Evolutionary conservation across 2,888 invertebrate genomes (phyloP), one percentile per base, ranked within the genome.

Genomic region (Rosalia funebris): DNA sequence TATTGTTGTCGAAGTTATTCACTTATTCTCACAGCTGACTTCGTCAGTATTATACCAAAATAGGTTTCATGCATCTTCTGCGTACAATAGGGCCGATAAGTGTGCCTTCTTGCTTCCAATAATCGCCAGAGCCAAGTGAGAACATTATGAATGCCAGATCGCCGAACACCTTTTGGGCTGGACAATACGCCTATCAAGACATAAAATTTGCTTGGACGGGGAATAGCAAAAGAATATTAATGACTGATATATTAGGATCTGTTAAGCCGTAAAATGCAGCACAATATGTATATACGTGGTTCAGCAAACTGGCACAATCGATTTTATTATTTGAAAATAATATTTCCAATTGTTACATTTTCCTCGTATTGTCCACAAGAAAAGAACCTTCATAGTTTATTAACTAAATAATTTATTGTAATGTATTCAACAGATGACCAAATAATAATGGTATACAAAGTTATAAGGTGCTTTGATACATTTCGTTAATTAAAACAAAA

Each of bases 11-110:
- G 10, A 34, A 34, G 52, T 57, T 57, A 63, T 63, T 68, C 66
- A 62, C 63, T 65, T 63, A 52, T 53, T 59, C 63, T 52, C 56
- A 60, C 68, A 74, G 73, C 73, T 76, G 75, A 75, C 72, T 65
- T 62, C 60, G 53, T 57, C 55, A 37, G 57, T 58, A 55, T 72
- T 66, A 60, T 62, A 64, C 69, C 58, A 48, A 44, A 60, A 60
- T 65, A 55, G 75, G 70, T 75, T 75, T 74, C 65, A 73, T 72
- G 72, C 70, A 60, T 66, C 62, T 70, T 68, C 59, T 46, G 56
- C 39, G 45, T 48, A 70, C 71, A 72, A 71, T 70, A 57, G 62
- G 11, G 41, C 25, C 57, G 62, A 71, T 72, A 73, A 73, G 75
- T 75, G 75, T 75, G 73, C 68, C 71, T 60, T 64, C 61, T 63